A percentile compares a stretch with the other conserved stretches of the same genome.
Evolutionary conservation across 2,113 vertebrate species (phyloP).

Genomic region (Loxodonta africana): DNA sequence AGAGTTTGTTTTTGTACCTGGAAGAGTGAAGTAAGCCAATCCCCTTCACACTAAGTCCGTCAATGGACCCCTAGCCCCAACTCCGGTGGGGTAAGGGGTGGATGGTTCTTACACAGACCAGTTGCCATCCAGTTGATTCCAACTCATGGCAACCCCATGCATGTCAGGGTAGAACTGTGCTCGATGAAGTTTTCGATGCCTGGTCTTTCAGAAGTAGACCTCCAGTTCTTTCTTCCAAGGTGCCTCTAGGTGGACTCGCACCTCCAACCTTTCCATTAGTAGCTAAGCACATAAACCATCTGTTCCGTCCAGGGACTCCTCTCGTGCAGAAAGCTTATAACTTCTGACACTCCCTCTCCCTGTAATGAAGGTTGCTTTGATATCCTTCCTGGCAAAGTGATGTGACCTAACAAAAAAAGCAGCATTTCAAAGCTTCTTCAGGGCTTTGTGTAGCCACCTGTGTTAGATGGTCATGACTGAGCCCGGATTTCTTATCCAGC

Average conservation of each 20-base stretch:
- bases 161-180: background rate
- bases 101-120: background rate
- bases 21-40: background rate
- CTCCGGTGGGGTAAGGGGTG: background rate
- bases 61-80: background rate
- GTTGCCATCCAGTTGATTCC: background rate
- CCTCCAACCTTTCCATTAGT: background rate
- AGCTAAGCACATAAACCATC: background rate
- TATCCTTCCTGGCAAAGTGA: background rate
- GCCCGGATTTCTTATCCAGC: background rate
- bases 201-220: background rate
- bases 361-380: background rate
- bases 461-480: background rate
- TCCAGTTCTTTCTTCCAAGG: background rate
- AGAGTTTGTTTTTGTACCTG: background rate
- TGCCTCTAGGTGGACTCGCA: background rate
- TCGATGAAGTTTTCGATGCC: background rate
- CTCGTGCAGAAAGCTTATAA: background rate
- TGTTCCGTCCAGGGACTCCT: background rate
- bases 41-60: background rate
- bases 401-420: background rate
- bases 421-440: background rate
- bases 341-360: background rate
- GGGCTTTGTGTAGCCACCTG: background rate
- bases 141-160: background rate